Evolutionary conservation across 2,113 vertebrate species (phyloP).

Genomic region (Saguinus midas): DNA sequence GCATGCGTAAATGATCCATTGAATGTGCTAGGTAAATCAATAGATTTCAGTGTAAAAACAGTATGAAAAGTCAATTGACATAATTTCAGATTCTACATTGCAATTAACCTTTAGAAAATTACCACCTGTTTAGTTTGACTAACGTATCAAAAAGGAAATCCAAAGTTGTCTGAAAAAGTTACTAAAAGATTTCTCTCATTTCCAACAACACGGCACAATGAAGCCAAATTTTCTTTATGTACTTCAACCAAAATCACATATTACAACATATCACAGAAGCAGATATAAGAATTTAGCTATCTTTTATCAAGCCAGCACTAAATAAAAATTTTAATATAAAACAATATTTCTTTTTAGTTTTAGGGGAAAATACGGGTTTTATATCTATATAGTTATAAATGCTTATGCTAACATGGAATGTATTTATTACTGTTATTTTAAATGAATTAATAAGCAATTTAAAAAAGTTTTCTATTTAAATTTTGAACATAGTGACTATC

Average conservation of each 20-base stretch:
- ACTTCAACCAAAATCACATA: neutral
- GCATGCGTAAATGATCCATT: neutral
- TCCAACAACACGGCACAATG: neutral
- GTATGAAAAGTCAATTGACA: neutral
- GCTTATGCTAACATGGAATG: neutral
- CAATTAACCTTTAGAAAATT: neutral
- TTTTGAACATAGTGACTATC: neutral
- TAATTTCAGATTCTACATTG: neutral
- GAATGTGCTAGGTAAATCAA: neutral
- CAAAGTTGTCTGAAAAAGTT: neutral
- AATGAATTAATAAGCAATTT: neutral
- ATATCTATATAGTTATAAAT: neutral
- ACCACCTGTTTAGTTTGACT: neutral
- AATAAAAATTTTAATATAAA: neutral
- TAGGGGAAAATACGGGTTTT: neutral
- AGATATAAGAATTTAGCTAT: neutral
- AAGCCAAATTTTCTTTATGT: neutral
- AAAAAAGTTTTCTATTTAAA: neutral
- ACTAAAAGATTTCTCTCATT: neutral
- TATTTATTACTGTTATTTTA: neutral
- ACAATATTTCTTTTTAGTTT: neutral
- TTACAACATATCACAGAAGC: neutral
- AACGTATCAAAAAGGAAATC: neutral
- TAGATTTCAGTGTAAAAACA: neutral
- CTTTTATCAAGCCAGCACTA: neutral